These are phyloP conservation scores for Rhadinocentrus ornatus DNA, from an alignment of 2,797 vertebrate genomes.

Conservation along the genomic window DNA sequence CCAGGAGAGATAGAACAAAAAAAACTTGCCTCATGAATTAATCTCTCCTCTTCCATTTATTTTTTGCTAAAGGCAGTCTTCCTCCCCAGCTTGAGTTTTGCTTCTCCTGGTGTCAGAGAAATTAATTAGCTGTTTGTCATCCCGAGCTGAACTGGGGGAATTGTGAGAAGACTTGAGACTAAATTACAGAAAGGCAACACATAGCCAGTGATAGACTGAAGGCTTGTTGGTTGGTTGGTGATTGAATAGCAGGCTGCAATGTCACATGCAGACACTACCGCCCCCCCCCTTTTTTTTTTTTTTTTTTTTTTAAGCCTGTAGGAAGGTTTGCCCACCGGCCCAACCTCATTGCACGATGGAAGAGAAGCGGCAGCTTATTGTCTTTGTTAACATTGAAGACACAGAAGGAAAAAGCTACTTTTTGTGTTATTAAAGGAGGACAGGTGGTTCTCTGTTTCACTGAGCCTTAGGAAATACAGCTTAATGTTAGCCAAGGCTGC, in stretches of 20 bases:
- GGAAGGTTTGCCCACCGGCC: conserved; percentile 56
- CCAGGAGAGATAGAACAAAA: conserved; percentile 48
- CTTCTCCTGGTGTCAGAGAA: conserved; percentile 71
- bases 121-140: conserved; percentile 86
- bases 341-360: conserved; percentile 40
- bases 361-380: conserved; percentile 60
- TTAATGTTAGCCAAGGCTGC: conserved; percentile 75
- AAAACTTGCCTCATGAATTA: conserved; percentile 81
- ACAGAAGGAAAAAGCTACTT: conserved; percentile 60
- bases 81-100: conserved; percentile 76
- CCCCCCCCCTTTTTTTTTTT: conserved; percentile 11
- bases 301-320: conserved; percentile 53
- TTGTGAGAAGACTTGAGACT: conserved; percentile 56
- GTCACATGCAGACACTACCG: conserved; percentile 36
- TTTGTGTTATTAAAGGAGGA: conserved; percentile 71
- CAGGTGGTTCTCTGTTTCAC: conserved; percentile 74
- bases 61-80: conserved; percentile 77
- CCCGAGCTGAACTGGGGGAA: conserved; percentile 77
- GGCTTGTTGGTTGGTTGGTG: conserved; percentile 21
- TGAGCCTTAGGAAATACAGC: conserved; percentile 73
- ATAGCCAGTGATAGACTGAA: conserved; percentile 45
- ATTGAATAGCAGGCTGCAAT: conserved; percentile 47
- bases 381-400: conserved; percentile 66
- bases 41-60: conserved; percentile 75
- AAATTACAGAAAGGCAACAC: conserved; percentile 53